phyloP scores from a whole-genome alignment of 2,113 vertebrate genomes.

The Seriola dumerili region DNA sequence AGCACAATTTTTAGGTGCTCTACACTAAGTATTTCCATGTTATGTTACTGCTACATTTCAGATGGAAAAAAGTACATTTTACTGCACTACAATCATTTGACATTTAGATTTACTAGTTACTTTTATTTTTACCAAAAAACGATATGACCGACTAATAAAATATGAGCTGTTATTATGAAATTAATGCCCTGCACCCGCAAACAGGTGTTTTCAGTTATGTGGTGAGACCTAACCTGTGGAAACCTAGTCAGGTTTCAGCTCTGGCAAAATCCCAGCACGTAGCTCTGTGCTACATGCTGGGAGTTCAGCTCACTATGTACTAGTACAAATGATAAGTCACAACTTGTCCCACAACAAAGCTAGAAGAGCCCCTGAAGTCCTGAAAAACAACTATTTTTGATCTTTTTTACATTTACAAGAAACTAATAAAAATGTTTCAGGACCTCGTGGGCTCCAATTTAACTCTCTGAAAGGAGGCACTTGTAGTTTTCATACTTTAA shows the following conservation, averaged over 20 bases:
- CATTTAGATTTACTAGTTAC: background rate
- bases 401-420: too few relatives aligned
- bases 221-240: background rate
- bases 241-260: too few relatives aligned
- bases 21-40: background rate
- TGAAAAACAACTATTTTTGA: background rate
- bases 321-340: background rate
- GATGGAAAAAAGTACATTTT: background rate
- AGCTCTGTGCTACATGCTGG: too few relatives aligned
- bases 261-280: too few relatives aligned
- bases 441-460: too few relatives aligned
- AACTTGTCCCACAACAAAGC: background rate
- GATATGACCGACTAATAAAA: background rate
- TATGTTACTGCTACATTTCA: background rate
- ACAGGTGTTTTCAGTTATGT: constrained; percentile 6
- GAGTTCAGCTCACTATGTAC: background rate
- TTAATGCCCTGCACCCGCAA: background rate
- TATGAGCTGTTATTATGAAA: background rate
- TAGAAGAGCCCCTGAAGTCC: background rate
- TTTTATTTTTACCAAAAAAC: background rate
- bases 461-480: background rate
- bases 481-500: background rate
- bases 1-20: background rate
- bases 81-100: background rate
- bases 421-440: too few relatives aligned